Base-by-base conservation (phyloP, 2,797 vertebrate genomes). In the Pseudocheirus occidentalis region DNA sequence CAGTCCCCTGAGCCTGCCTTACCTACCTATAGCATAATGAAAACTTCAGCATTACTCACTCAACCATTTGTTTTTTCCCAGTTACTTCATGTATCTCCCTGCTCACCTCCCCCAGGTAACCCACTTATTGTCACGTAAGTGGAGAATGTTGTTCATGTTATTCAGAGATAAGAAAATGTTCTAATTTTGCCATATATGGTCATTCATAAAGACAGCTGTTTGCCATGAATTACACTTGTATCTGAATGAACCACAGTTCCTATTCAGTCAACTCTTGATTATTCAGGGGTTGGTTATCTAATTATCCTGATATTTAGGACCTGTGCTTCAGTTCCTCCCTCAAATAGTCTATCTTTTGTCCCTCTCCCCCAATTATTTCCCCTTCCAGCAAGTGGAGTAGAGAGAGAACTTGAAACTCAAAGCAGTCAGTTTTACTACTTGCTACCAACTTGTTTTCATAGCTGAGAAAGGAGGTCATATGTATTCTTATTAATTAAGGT, bases 31-130 rank as follows among this genome's bases (percentile, higher is more conserved):
- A 81, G 31, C n/a, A 24, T 55, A 93, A 94, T 81, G 18, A 24
- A 54, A 62, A 50, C 73, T 90, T 94, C 52, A 90, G 59, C 10
- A n/a, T 95, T 24, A 81, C 31, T 94, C 92, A 94, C 34, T 94
- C 56, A 54, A 0, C 94, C 55, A n/a, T 89, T 92, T 95, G 10
- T 94, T 94, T 94, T 94, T 95, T 91, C 62, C 58, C 58, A 90
- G 12, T 90, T 90, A 95, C 40, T 87, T 46, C 73, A 87, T 4
- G 10, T 87, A 27, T 46, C 21, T 87, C 73, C 40, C 73, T 10
- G 10, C 18, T 21, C 73, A 96, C 94, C 91, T 54, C 91, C 92
- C 14, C 59, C 27, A 96, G 90, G 94, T 28, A 73, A 3, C 73
- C 93, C 50, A 90, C 34, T 90, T 66, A 90, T 89, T 95, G 18